These are phyloP conservation scores for Melanargia galathea DNA, from an alignment of 2,888 invertebrate species.

Conservation along the genomic window DNA sequence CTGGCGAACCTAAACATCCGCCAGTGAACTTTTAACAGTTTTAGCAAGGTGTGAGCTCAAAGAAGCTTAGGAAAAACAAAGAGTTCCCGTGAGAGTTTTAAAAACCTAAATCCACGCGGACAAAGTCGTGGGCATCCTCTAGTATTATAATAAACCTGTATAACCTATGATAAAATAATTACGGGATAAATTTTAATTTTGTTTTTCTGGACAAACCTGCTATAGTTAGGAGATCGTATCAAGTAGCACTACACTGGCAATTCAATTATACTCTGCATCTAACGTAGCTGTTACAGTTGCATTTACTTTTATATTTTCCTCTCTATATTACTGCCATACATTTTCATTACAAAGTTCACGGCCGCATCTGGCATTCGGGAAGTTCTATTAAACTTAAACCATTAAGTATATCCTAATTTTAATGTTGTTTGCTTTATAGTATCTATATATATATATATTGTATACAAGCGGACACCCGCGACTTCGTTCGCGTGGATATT, in stretches of 20 bases:
- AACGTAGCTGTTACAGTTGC: neutral
- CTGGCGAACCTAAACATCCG: too few relatives aligned
- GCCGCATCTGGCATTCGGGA: slow-evolving; percentile 31
- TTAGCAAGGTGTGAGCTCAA: too few relatives aligned
- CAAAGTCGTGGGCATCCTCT: too few relatives aligned
- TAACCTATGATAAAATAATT: too few relatives aligned
- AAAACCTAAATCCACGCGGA: too few relatives aligned
- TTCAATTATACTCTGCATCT: slow-evolving; percentile 7
- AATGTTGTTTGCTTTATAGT: slow-evolving; percentile 19
- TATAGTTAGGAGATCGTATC: neutral
- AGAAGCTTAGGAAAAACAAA: too few relatives aligned
- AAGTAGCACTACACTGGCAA: neutral
- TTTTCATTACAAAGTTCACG: slow-evolving; percentile 22
- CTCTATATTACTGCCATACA: slow-evolving; percentile 11
- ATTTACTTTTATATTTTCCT: neutral
- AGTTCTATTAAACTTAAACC: slow-evolving; percentile 26
- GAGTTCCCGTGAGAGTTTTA: too few relatives aligned
- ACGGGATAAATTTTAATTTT: neutral
- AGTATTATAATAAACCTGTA: too few relatives aligned
- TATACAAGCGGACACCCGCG: too few relatives aligned
- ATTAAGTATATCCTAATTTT: slow-evolving; percentile 24
- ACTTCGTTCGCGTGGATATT: too few relatives aligned
- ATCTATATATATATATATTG: slow-evolving; percentile 12
- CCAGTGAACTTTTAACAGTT: too few relatives aligned
- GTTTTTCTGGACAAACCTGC: neutral